These are phyloP conservation scores for Laterallus jamaicensis DNA, from an alignment of 2,113 vertebrate species.

Conservation along the genomic window DNA sequence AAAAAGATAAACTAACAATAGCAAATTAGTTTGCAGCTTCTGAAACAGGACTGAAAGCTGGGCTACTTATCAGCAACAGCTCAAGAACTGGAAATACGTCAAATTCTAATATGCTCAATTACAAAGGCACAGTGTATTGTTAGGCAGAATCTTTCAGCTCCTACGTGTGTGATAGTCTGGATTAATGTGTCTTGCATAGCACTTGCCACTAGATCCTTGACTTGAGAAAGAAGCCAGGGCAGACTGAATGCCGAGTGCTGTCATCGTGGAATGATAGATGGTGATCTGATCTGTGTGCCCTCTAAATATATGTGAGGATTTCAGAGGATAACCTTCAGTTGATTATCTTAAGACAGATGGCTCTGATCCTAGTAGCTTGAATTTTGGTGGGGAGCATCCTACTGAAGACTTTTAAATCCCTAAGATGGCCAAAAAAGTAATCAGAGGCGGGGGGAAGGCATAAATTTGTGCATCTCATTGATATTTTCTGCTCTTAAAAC, in stretches of 20 bases:
- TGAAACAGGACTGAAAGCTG: background rate
- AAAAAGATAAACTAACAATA: background rate
- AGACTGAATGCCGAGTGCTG: background rate
- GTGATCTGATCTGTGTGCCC: background rate
- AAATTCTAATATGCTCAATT: background rate
- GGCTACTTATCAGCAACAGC: background rate
- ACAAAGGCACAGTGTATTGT: background rate
- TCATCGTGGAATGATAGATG: background rate
- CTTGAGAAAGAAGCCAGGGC: background rate
- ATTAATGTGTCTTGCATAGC: background rate
- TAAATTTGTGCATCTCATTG: background rate
- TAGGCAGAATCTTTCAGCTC: background rate
- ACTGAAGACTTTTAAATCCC: slow-evolving; percentile 4
- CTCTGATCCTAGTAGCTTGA: slow-evolving; percentile 7
- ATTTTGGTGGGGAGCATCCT: background rate
- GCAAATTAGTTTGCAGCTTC: background rate
- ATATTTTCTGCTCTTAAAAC: background rate
- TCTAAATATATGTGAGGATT: slow-evolving; percentile 26
- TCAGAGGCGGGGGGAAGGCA: background rate
- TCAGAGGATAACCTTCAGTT: slow-evolving; percentile 16
- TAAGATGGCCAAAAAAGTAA: background rate
- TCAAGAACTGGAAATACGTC: background rate
- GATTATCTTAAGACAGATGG: background rate
- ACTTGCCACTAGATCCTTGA: background rate
- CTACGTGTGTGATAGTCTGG: background rate